Conservation (phyloP, 2,113 vertebrate genomes). For the Clupea harengus region DNA sequence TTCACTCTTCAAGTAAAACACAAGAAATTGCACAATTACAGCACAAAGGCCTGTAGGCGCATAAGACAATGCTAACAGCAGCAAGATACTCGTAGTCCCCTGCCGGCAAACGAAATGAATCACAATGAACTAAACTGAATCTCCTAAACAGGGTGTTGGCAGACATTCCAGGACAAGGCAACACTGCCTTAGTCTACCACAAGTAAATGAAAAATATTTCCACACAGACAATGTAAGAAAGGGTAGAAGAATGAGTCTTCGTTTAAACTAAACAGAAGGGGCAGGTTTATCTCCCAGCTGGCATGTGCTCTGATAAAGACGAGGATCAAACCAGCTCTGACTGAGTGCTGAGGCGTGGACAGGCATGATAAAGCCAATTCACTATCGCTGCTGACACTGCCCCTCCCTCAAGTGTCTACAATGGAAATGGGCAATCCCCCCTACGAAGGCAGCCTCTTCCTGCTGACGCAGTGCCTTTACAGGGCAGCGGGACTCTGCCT, state of each 20-base stretch:
- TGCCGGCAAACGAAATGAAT: neutral
- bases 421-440: neutral
- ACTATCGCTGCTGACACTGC: neutral
- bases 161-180: neutral
- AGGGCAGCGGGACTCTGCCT: neutral
- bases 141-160: neutral
- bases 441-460: neutral
- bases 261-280: neutral
- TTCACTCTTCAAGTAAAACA: conserved; percentile 2
- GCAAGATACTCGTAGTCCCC: neutral
- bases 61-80: neutral
- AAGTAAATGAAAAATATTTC: neutral
- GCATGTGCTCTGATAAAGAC: neutral
- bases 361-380: neutral
- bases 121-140: neutral
- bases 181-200: neutral
- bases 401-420: neutral
- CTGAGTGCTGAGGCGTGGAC: neutral
- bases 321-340: neutral
- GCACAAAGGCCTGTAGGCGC: neutral
- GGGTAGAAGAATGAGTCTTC: neutral
- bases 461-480: neutral
- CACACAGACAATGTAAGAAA: neutral
- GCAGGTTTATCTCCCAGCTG: neutral
- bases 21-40: conserved; percentile 1